Percentiles rank a stretch among this genome's conserved stretches.
These are phyloP conservation scores for Cebuella pygmaea DNA, from an alignment of 2,797 vertebrate species.

Conservation along the genomic window DNA sequence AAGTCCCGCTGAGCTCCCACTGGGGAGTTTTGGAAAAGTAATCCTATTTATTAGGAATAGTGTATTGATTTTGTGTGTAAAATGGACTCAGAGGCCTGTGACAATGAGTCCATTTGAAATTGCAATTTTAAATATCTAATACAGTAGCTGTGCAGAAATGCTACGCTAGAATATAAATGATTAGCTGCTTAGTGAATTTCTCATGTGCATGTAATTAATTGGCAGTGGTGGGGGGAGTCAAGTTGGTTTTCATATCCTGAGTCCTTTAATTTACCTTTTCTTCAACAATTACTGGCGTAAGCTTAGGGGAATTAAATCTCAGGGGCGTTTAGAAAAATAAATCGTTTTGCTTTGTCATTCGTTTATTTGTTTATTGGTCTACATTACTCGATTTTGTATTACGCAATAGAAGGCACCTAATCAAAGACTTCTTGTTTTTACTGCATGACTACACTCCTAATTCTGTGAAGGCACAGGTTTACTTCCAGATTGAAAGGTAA, in stretches of 20 bases:
- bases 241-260: conserved; percentile 30
- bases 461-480: conserved; percentile 1
- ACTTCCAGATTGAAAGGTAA: neutral
- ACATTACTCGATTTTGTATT: neutral
- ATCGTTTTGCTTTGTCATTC: neutral
- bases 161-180: conserved; percentile 36
- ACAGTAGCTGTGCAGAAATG: conserved; percentile 24
- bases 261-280: neutral
- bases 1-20: conserved; percentile 16
- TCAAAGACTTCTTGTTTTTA: conserved; percentile 5
- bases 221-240: neutral
- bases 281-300: neutral
- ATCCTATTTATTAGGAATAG: conserved; percentile 66
- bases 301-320: neutral
- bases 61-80: conserved; percentile 74
- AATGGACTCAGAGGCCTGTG: conserved; percentile 60
- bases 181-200: conserved; percentile 53
- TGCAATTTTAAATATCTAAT: conserved; percentile 66
- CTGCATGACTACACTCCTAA: neutral
- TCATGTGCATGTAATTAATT: conserved; percentile 32
- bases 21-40: conserved; percentile 32
- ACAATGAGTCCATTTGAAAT: conserved; percentile 69
- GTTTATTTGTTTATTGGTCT: neutral
- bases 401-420: neutral
- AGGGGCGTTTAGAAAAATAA: neutral